Evolutionary conservation across 2,888 invertebrate genomes (phyloP).

Genomic region (Trichogramma evanescens): DNA sequence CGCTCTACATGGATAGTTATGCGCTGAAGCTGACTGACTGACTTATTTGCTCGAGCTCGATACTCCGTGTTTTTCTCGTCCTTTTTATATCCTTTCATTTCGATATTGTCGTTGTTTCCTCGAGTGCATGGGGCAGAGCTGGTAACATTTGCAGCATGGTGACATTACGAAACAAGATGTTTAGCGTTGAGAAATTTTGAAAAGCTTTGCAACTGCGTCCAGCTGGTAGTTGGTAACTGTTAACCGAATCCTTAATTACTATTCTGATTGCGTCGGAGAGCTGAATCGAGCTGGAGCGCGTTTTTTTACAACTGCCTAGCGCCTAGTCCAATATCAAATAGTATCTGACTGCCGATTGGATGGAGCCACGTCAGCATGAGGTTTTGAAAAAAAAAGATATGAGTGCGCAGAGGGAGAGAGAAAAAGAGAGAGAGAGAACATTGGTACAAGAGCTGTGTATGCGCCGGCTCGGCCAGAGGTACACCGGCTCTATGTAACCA

Average conservation of each 20-base stretch:
- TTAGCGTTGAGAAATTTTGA: too few species aligned
- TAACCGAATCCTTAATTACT: constrained; percentile 43
- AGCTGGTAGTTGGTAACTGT: constrained; percentile 13
- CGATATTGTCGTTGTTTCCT: too few species aligned
- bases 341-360: constrained; percentile 18
- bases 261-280: constrained; percentile 36
- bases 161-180: too few species aligned
- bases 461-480: constrained; percentile 3
- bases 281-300: neutral
- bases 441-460: constrained; percentile 3
- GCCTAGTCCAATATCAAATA: constrained; percentile 17
- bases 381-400: constrained; percentile 8
- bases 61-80: too few species aligned
- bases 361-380: constrained; percentile 17
- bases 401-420: neutral
- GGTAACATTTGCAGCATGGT: too few species aligned
- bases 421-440: constrained; percentile 4
- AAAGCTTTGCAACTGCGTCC: too few species aligned
- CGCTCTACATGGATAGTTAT: neutral
- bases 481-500: too few species aligned
- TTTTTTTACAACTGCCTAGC: neutral
- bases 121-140: too few species aligned
- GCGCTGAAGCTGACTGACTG: too few species aligned
- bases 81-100: too few species aligned
- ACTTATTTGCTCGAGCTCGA: too few species aligned